Percentiles rank a stretch among this genome's conserved stretches.
These are phyloP conservation scores for Drosophila ironensis DNA, from an alignment of 1,140 invertebrate genomes.

Conservation along the genomic window DNA sequence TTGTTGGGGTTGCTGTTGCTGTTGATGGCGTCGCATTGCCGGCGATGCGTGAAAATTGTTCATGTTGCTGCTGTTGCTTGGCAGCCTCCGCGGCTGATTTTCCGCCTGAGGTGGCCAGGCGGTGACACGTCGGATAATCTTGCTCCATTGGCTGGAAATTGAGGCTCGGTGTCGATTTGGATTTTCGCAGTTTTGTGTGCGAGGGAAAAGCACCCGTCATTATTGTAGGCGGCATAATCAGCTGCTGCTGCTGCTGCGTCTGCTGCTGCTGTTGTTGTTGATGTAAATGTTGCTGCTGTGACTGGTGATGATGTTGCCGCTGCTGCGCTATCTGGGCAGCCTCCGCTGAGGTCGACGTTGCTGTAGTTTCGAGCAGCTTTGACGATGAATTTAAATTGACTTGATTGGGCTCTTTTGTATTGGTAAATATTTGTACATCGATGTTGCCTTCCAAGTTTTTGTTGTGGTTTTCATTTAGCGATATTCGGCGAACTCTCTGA, in stretches of 20 bases:
- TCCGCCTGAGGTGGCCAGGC: neutral
- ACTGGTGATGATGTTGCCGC: conserved; percentile 1
- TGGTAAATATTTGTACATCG: conserved; percentile 76
- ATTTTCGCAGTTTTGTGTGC: conserved; percentile 55
- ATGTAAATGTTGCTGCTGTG: conserved; percentile 11
- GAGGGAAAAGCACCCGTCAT: conserved; percentile 12
- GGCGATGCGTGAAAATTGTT: conserved; percentile 21
- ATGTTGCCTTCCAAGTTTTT: conserved; percentile 48
- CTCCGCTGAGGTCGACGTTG: conserved; percentile 52
- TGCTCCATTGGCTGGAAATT: conserved; percentile 37
- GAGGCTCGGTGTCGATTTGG: conserved; percentile 62
- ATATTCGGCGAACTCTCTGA: conserved; percentile 52
- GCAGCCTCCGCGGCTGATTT: conserved; percentile 44
- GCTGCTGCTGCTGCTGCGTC: conserved; percentile 26
- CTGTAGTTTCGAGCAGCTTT: conserved; percentile 32
- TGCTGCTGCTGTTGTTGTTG: conserved; percentile 22
- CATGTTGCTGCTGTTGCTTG: conserved; percentile 30
- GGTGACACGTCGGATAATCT: conserved; percentile 2
- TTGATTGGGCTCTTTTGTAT: conserved; percentile 77
- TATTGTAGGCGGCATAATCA: conserved; percentile 45
- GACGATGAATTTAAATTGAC: conserved; percentile 79
- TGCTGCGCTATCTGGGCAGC: conserved; percentile 33
- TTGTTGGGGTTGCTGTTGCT: conserved; percentile 15
- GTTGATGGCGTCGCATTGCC: conserved; percentile 1
- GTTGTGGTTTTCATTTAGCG: conserved; percentile 62